Conservation (phyloP, 2,797 vertebrate genomes). For the Sarcoramphus papa region DNA sequence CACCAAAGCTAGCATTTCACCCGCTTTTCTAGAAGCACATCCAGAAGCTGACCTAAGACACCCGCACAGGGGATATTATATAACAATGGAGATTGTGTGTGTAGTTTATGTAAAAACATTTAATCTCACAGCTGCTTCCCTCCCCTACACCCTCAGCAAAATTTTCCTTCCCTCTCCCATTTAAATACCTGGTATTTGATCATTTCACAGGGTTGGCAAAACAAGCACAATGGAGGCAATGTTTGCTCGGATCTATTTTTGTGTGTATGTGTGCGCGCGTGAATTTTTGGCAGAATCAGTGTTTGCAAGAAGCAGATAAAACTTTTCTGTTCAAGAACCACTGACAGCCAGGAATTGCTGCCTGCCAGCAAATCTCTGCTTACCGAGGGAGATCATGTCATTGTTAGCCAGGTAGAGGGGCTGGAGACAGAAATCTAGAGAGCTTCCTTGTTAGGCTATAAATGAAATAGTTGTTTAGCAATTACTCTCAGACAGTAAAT, state of each 20-base stretch:
- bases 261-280: neutral
- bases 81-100: conserved; percentile 32
- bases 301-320: conserved; percentile 77
- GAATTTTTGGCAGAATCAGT: conserved; percentile 70
- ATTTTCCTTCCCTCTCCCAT: neutral
- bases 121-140: conserved; percentile 46
- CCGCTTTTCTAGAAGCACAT: neutral
- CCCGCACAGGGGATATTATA: neutral
- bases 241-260: conserved; percentile 68
- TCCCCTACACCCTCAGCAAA: conserved; percentile 1
- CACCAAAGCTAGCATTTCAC: neutral
- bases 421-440: conserved; percentile 24
- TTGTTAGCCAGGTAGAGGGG: conserved; percentile 69
- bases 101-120: conserved; percentile 48
- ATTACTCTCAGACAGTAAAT: conserved; percentile 64
- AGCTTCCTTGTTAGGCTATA: conserved; percentile 59
- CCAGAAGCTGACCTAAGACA: conserved; percentile 10
- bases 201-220: conserved; percentile 65
- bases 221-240: conserved; percentile 69
- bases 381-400: conserved; percentile 59
- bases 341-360: conserved; percentile 60
- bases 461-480: conserved; percentile 67
- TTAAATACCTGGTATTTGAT: conserved; percentile 67
- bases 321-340: conserved; percentile 67
- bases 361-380: conserved; percentile 73